These are phyloP conservation scores for Bujurquina vittata DNA, from an alignment of 2,113 vertebrate genomes.

Conservation along the genomic window DNA sequence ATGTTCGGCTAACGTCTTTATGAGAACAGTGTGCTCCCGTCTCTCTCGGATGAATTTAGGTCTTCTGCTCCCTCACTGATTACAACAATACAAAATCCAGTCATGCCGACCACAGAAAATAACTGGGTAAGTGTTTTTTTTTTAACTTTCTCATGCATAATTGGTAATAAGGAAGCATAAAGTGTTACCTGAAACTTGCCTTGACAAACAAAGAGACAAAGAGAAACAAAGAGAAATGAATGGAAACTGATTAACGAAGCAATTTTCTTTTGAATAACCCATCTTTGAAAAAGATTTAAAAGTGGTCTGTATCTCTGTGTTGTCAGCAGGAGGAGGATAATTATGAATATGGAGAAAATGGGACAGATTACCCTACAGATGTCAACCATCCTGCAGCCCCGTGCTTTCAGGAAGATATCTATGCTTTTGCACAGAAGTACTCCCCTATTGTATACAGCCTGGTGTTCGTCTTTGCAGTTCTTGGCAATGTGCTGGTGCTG, in stretches of 20 bases:
- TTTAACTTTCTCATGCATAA: background rate
- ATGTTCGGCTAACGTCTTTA: background rate
- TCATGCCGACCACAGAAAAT: constrained; percentile 39
- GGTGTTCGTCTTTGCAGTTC: constrained; percentile 77
- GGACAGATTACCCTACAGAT: rapidly evolving
- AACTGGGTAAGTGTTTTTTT: constrained; percentile 58
- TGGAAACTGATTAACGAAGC: background rate
- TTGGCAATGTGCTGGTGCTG: constrained; percentile 86
- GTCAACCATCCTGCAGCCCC: background rate
- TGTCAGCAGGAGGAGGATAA: background rate
- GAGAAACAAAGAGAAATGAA: background rate
- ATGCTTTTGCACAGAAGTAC: constrained; percentile 66
- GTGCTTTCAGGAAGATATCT: constrained; percentile 51
- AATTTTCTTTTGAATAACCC: background rate
- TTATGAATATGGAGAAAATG: background rate
- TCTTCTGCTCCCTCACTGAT: constrained; percentile 8
- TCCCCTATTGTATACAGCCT: constrained; percentile 72
- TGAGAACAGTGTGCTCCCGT: constrained; percentile 9
- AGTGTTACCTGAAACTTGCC: background rate
- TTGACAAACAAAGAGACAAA: too few relatives aligned
- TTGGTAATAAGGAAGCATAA: background rate
- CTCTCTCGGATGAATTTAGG: constrained; percentile 34
- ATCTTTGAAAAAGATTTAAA: background rate
- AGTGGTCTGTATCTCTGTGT: background rate
- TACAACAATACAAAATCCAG: background rate